A percentile compares a stretch with the other conserved stretches of the same genome.
phyloP scores from a whole-genome alignment of 2,797 vertebrate genomes.

The Oreortyx pictus region DNA sequence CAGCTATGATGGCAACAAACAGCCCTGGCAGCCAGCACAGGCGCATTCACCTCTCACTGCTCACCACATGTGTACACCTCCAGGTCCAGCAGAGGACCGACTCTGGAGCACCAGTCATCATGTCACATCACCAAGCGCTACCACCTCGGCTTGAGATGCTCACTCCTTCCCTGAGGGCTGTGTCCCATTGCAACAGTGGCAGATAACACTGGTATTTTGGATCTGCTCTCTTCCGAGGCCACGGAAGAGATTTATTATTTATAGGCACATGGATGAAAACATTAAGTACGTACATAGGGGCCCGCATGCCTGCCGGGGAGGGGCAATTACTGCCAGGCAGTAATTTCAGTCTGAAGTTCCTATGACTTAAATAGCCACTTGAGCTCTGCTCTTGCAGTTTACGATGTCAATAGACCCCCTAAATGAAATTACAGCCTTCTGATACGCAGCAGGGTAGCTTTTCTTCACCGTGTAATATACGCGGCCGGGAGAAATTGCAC shows the following conservation, averaged over 20 bases:
- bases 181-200: not conserved
- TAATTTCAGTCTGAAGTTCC: constrained; percentile 83
- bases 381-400: constrained; percentile 83
- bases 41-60: not conserved
- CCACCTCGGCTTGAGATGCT: not conserved
- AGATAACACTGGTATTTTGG: constrained; percentile 51
- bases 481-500: constrained; percentile 80
- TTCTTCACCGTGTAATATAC: constrained; percentile 83
- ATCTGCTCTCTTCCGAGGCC: constrained; percentile 43
- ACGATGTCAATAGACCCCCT: constrained; percentile 82
- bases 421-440: constrained; percentile 86
- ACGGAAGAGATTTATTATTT: constrained; percentile 75
- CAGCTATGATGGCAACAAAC: not conserved
- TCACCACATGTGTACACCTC: accelerated
- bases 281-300: constrained; percentile 67
- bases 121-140: not conserved
- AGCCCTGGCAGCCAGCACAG: not conserved
- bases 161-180: not conserved
- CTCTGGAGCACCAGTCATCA: accelerated
- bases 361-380: constrained; percentile 85
- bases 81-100: not conserved
- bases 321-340: constrained; percentile 77
- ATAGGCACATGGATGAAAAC: constrained; percentile 76
- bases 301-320: constrained; percentile 64
- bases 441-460: constrained; percentile 82